phyloP scores from a whole-genome alignment of 2,888 invertebrate species.

The Drosophila kanekoi region DNA sequence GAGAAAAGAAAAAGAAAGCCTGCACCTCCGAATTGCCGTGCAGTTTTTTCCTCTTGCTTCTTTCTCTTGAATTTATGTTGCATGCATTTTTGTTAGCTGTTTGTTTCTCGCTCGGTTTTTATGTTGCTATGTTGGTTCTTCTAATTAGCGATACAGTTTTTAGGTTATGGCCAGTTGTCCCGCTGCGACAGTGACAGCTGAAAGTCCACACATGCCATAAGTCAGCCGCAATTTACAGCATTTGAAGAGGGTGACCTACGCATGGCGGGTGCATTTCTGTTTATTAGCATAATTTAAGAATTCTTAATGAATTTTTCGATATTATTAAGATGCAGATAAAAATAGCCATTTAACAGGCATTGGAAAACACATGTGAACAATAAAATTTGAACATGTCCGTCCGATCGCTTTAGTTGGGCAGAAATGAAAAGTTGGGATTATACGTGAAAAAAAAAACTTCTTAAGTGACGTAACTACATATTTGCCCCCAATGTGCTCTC shows the following conservation, averaged over 20 bases:
- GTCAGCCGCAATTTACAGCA: constrained; percentile 30
- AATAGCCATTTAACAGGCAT: background rate
- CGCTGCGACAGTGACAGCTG: constrained; percentile 62
- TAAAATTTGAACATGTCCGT: background rate
- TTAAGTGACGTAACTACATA: background rate
- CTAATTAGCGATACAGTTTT: constrained; percentile 63
- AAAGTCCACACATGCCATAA: constrained; percentile 53
- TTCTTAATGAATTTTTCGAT: constrained; percentile 24
- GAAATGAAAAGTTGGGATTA: background rate
- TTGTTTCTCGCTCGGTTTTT: constrained; percentile 31
- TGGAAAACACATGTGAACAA: background rate
- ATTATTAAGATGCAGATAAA: constrained; percentile 18
- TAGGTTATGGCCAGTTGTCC: constrained; percentile 35
- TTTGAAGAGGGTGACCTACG: constrained; percentile 9
- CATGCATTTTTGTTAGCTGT: constrained; percentile 19
- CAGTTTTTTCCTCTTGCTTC: constrained; percentile 6
- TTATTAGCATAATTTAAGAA: constrained; percentile 32
- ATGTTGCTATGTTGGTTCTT: constrained; percentile 37
- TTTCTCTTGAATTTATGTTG: background rate
- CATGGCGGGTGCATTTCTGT: constrained; percentile 10
- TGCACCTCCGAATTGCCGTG: constrained; percentile 13
- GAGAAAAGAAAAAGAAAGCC: constrained; percentile 40
- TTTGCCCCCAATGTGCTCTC: background rate
- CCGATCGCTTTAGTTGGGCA: too few species aligned
- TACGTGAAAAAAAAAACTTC: too few species aligned